Conservation (phyloP, 1,140 invertebrate genomes). For the Trachymyrmex septentrionalis region DNA sequence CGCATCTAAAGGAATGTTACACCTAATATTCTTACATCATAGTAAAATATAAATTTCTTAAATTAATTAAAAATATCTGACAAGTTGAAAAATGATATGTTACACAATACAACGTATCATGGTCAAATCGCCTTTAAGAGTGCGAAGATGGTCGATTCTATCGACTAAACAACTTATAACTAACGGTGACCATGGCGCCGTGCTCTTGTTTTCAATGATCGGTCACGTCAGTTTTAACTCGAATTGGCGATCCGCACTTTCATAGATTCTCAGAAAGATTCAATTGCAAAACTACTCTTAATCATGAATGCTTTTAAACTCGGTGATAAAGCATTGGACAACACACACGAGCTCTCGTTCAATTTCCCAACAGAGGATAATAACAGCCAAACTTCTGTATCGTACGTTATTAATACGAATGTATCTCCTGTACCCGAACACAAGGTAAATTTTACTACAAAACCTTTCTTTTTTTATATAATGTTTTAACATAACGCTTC, state of each 20-base stretch:
- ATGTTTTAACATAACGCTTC: not conserved
- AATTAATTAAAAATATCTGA: not conserved
- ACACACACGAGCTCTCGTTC: not conserved
- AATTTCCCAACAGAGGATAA: not conserved
- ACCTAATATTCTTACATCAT: no score
- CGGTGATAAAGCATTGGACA: not conserved
- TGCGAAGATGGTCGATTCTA: not conserved
- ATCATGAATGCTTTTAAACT: slow-evolving; percentile 16
- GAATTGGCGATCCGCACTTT: slow-evolving; percentile 17
- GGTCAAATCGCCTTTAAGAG: not conserved
- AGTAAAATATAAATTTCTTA: not conserved
- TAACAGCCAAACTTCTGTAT: not conserved
- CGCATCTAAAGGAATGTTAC: no score
- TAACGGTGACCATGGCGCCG: slow-evolving; percentile 31
- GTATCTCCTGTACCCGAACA: not conserved
- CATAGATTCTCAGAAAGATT: slow-evolving; percentile 6
- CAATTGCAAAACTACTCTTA: not conserved
- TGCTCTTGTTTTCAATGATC: slow-evolving; percentile 46
- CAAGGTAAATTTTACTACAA: slow-evolving; percentile 9
- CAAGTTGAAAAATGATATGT: slow-evolving; percentile 5
- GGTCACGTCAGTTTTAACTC: slow-evolving; percentile 8
- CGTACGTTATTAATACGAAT: not conserved
- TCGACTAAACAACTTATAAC: slow-evolving; percentile 50
- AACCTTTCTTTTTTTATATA: not conserved
- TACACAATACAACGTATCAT: not conserved